Conservation (phyloP, 2,888 invertebrate species). For the Dolomedes plantarius region DNA sequence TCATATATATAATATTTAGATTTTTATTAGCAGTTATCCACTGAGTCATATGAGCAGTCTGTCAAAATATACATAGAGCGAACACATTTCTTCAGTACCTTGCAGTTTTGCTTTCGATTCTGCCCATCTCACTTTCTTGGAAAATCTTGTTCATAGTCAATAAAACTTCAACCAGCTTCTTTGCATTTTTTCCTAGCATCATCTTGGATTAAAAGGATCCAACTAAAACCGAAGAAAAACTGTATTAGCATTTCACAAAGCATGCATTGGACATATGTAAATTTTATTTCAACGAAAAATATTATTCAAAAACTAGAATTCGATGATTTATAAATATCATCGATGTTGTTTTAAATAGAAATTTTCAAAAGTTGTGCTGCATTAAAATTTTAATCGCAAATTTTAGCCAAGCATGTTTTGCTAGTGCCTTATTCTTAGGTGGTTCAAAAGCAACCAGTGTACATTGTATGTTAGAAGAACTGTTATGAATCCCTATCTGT, state of each 20-base stretch:
- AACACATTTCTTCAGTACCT: slow-evolving; percentile 1
- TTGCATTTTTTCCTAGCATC: slow-evolving; percentile 37
- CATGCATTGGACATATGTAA: slow-evolving; percentile 49
- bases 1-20: too few relatives aligned
- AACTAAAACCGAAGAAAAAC: slow-evolving; percentile 69
- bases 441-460: background rate
- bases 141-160: background rate
- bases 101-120: background rate
- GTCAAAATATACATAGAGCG: background rate
- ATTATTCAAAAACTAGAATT: too few relatives aligned
- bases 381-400: too few relatives aligned
- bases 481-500: too few relatives aligned
- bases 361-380: background rate
- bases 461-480: too few relatives aligned
- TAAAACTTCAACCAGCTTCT: slow-evolving; percentile 6
- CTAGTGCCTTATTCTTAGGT: background rate
- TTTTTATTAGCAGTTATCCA: too few relatives aligned
- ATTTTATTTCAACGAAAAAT: slow-evolving; percentile 13
- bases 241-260: slow-evolving; percentile 62
- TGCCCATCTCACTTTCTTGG: background rate
- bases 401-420: slow-evolving; percentile 45
- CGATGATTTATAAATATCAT: background rate
- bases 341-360: background rate
- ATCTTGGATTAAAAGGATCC: slow-evolving; percentile 47
- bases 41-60: too few relatives aligned